Conservation (phyloP, 2,888 invertebrate genomes). For the Drosophila rubida region DNA sequence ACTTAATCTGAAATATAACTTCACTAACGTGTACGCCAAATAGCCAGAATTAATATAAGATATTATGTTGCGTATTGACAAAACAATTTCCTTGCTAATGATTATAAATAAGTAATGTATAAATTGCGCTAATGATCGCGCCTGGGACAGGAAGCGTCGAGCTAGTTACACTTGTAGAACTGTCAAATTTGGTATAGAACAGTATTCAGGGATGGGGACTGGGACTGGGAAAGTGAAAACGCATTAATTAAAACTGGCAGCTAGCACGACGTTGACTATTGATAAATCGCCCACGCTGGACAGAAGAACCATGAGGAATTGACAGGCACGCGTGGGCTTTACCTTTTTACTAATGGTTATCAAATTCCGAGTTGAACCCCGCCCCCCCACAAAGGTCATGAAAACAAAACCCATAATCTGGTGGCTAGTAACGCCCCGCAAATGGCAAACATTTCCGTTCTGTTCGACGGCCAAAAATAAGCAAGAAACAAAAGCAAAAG, state of each 20-base stretch:
- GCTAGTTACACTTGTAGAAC: slow-evolving; percentile 15
- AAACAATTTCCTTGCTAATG: slow-evolving; percentile 34
- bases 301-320: slow-evolving; percentile 18
- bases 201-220: neutral
- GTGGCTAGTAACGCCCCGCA: slow-evolving; percentile 43
- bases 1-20: slow-evolving; percentile 4
- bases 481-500: slow-evolving; percentile 40
- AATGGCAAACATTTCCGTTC: slow-evolving; percentile 61
- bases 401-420: slow-evolving; percentile 60
- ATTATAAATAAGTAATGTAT: slow-evolving; percentile 24
- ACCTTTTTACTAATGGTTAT: slow-evolving; percentile 46
- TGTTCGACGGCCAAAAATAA: slow-evolving; percentile 49
- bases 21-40: neutral
- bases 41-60: neutral
- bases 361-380: slow-evolving; percentile 19
- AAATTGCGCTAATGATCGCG: slow-evolving; percentile 24
- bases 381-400: slow-evolving; percentile 50
- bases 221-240: slow-evolving; percentile 17
- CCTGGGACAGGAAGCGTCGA: slow-evolving; percentile 18
- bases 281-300: slow-evolving; percentile 42
- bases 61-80: slow-evolving; percentile 25
- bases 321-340: slow-evolving; percentile 47
- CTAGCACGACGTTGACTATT: slow-evolving; percentile 33
- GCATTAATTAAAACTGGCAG: slow-evolving; percentile 63
- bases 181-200: slow-evolving; percentile 20